phyloP scores from a whole-genome alignment of 2,113 vertebrate species.

The Oriolus oriolus region DNA sequence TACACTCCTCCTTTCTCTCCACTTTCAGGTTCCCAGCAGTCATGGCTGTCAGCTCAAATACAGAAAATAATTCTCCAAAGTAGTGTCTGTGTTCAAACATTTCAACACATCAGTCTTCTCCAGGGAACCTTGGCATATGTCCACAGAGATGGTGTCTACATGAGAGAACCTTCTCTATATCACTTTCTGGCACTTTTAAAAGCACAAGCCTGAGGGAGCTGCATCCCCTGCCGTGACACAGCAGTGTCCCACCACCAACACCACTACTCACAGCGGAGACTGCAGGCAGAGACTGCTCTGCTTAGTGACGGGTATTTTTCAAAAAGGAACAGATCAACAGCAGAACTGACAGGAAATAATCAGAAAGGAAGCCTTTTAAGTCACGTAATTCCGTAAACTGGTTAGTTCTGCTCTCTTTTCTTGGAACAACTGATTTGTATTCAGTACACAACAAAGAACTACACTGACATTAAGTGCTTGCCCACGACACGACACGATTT shows the following conservation, averaged over 20 bases:
- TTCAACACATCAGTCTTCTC: neutral
- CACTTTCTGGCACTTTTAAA: neutral
- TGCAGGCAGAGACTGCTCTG: neutral
- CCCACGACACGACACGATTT: neutral
- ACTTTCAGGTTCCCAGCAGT: neutral
- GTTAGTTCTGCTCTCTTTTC: neutral
- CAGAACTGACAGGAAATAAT: neutral
- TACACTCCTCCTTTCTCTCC: neutral
- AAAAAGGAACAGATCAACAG: neutral
- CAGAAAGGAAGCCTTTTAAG: neutral
- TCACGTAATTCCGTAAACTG: neutral
- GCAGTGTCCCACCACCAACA: neutral
- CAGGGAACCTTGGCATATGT: neutral
- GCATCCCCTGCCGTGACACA: neutral
- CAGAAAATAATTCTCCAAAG: constrained; percentile 3
- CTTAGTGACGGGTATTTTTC: neutral
- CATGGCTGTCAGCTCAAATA: neutral
- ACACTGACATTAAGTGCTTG: neutral
- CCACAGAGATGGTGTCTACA: neutral
- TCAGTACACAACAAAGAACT: neutral
- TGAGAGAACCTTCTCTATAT: neutral
- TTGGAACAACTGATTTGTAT: neutral
- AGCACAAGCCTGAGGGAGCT: neutral
- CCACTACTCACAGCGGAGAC: fast-evolving
- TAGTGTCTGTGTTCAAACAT: neutral